Percentiles rank a stretch among this genome's conserved stretches.
Evolutionary conservation across 2,888 invertebrate species (phyloP).

Genomic region (Belgica antarctica): DNA sequence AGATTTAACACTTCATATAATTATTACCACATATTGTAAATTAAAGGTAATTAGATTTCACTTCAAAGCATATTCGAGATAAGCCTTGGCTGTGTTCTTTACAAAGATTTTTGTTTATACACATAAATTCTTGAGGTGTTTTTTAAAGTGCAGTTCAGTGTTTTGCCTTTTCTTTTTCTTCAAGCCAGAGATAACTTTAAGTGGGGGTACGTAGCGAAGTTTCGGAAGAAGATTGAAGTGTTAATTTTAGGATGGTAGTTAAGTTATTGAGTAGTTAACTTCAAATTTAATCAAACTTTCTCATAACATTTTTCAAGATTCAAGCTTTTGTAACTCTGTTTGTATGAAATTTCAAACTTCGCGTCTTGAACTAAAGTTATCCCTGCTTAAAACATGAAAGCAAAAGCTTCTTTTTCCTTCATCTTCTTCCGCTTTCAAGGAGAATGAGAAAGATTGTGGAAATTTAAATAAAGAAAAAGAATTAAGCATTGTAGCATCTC

Average conservation of each 20-base stretch:
- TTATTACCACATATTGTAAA: conserved; percentile 40
- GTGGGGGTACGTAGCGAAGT: too few relatives aligned
- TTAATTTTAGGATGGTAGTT: too few relatives aligned
- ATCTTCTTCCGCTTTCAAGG: neutral
- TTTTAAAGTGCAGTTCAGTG: conserved; percentile 40
- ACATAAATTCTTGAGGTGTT: conserved; percentile 29
- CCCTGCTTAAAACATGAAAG: too few relatives aligned
- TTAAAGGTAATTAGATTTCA: conserved; percentile 43
- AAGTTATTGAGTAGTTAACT: too few relatives aligned
- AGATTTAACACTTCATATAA: conserved; percentile 43
- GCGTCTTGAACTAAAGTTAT: too few relatives aligned
- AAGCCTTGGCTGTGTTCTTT: conserved; percentile 34
- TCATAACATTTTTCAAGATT: too few relatives aligned
- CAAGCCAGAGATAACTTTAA: too few relatives aligned
- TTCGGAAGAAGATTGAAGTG: too few relatives aligned
- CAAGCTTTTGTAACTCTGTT: too few relatives aligned
- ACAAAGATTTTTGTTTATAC: conserved; percentile 30
- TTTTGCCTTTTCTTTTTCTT: conserved; percentile 2
- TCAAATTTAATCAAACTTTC: too few relatives aligned
- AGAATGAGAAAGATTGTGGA: too few relatives aligned
- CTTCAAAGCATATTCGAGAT: conserved; percentile 38
- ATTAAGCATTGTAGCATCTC: conserved; percentile 18
- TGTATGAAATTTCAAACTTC: too few relatives aligned
- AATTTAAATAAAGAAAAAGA: conserved; percentile 8
- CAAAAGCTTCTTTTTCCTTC: neutral